Evolutionary conservation across 2,113 vertebrate species (phyloP), one percentile per base, ranked within the genome.

Genomic region (Eleginops maclovinus): DNA sequence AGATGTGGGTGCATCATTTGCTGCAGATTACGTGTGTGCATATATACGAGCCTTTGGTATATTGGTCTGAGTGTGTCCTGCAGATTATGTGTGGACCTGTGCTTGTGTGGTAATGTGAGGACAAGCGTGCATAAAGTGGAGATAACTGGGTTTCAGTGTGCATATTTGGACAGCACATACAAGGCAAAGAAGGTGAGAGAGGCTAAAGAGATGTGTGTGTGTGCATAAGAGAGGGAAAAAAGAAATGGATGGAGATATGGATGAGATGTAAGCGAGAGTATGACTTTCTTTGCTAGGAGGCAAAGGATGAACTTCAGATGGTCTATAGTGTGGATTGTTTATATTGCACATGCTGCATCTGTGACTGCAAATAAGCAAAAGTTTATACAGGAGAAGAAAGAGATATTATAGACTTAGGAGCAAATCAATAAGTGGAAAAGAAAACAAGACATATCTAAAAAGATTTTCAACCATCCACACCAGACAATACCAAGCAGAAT

Each of bases 81-180:
- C 63, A 68, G 86, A 87, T 83, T 79, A 81, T 41, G 26, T 58
- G 47, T 26, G 16, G n/a, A 61, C 31, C 12, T 21, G 66, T 59
- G 50, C 26, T 49, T n/a, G 47, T 55, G 77, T 69, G 50, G 56
- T 15, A 3, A 28, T 50, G 54, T 62, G 61, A 62, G 66, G 31
- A 43, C 58, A 60, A 76, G 69, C 12, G 8, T 85, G 78, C 41
- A 75, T 66, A 63, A 79, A 74, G 56, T 55, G 36, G 21, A 67
- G 40, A 74, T 62, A 55, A 75, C 71, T 19, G 9, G 22, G 49
- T 51, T 55, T 70, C 28, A 50, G n/a, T 58, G 26, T 47, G 31
- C 75, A 10, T 66, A n/a, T 78, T 47, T 72, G 40, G 43, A 75
- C 22, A 44, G 44, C 12, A 76, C 21, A 55, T 21, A 44, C 17